Base-by-base conservation (phyloP, 2,113 vertebrate genomes). In the Ptilorrhoa leucosticta region DNA sequence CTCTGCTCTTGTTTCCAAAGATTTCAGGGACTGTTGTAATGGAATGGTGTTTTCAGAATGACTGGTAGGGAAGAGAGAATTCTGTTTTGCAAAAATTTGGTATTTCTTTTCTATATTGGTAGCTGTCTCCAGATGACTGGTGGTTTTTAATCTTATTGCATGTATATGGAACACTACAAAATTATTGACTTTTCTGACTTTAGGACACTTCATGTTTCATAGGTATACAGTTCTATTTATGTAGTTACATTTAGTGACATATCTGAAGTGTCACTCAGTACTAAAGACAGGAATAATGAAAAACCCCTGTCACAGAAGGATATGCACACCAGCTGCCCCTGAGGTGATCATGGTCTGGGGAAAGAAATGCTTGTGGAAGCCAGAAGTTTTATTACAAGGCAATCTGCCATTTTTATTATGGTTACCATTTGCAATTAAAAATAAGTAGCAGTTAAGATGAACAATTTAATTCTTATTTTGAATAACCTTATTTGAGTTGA, bases 301-400 rank as follows among this genome's bases (percentile, higher is more conserved):
- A 86, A 97, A 93, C 91, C 89, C 97, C 58, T 96, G 3, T 54
- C 97, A 83, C 65, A 87, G 96, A 70, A 96, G 84, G 33, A 77
- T 91, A 13, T 89, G 87, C 2, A 91, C 65, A 2, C 58, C 64
- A 68, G 0, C 96, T 98, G 58, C 97, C 95, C 60, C 98, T 98
- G 27, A 98, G 61, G 97, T 98, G 14, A 82, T 95, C 78, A 97
- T 98, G 84, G 97, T 96, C 96, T 98, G 98, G 27, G 14, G 21
- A 89, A 79, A 70, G 44, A 97, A 95, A 77, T 16, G 18, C 20
- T 78, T 60, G 23, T 57, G 40, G 60, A 91, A 31, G 44, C 47
- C 39, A 71, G 69, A 82, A 35, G 11, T 78, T 87, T 87, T 94
- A 63, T 83, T 45, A 87, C 21, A 78, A 93, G 61, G 27, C 60